Base-by-base conservation (phyloP, 2,797 vertebrate species). In the Arctocebus calabarensis region DNA sequence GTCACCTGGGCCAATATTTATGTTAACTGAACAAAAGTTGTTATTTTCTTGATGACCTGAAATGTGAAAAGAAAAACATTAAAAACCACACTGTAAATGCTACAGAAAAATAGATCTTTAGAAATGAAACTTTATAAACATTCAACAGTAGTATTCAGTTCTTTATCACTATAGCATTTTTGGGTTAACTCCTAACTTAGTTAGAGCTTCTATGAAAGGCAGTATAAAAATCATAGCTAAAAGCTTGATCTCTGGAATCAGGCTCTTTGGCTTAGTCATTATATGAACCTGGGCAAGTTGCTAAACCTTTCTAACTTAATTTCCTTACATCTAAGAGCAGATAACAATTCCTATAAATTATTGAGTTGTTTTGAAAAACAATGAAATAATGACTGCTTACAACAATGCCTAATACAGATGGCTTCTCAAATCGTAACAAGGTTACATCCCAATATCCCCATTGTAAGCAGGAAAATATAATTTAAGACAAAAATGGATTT, bases 31-130 rank as follows among this genome's bases (percentile, higher is more conserved):
- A 98, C 99, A 99, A 96, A 99, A 99, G 96, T 99, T 99, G 98
- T 99, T 99, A 98, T 99, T 99, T 98, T 99, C 99, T 98, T 99
- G 99, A 98, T 99, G 99, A 98, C 99, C 99, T 99, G 85, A 95
- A 96, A 98, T 89, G 55, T 23, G 89, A 71, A 96, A 98, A 92
- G 82, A 97, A 92, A 97, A 1, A 96, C 75, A 37, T 90, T 16
- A 87, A 93, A 91, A 7, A 91, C 23, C 57, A 95, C 9, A 95
- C 10, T 90, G 48, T 79, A 92, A 92, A 88, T 82, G 90, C 55
- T 92, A 91, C 3, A 90, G 40, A 89, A 95, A 95, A 94, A 87
- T 52, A 1, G 57, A 12, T 85, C 84, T 78, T 92, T 59, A 74
- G 84, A 90, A 94, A 85, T n/a, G 29, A 94, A 82, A 96, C 19